Evolutionary conservation across 53 echinoderm and acorn worm species (phyloP).

Genomic region (Crossaster papposus): DNA sequence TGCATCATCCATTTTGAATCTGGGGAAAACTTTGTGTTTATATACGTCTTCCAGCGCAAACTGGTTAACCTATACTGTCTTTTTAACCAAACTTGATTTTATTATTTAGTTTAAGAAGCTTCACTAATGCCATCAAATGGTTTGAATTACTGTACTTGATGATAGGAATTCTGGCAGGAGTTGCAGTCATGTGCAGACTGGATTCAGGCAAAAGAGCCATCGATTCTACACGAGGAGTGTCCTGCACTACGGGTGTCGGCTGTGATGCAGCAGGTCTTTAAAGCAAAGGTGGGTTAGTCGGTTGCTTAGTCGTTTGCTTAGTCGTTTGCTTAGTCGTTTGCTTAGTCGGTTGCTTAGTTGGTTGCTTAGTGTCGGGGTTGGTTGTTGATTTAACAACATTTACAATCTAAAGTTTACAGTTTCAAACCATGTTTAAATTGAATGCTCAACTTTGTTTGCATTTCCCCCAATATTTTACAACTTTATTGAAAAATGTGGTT

Average conservation of each 20-base stretch:
- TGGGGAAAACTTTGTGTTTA: too few species aligned
- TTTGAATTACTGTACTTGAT: not conserved
- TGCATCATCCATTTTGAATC: too few species aligned
- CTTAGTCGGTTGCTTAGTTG: not conserved
- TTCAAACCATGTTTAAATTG: too few species aligned
- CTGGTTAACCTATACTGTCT: too few species aligned
- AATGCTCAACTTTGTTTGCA: too few species aligned
- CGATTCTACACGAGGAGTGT: slow-evolving; percentile 23
- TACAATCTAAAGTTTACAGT: not conserved
- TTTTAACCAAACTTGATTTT: too few species aligned
- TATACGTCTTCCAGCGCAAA: too few species aligned
- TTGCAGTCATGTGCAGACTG: slow-evolving; percentile 69
- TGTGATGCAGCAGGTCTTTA: slow-evolving; percentile 84
- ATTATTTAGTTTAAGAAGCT: too few species aligned
- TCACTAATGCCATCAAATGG: not conserved
- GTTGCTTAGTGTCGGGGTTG: too few species aligned
- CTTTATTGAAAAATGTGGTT: too few species aligned
- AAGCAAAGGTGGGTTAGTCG: slow-evolving; percentile 75
- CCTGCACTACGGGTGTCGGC: slow-evolving; percentile 75
- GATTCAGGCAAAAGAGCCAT: slow-evolving; percentile 63
- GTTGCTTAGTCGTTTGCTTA: too few species aligned
- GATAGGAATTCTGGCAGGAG: slow-evolving; percentile 87
- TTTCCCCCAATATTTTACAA: too few species aligned
- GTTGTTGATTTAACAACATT: not conserved
- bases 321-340: not conserved